Evolutionary conservation across 1,140 invertebrate species (phyloP), one percentile per base, ranked within the genome.

Genomic region (Gonatopus flavifemur): DNA sequence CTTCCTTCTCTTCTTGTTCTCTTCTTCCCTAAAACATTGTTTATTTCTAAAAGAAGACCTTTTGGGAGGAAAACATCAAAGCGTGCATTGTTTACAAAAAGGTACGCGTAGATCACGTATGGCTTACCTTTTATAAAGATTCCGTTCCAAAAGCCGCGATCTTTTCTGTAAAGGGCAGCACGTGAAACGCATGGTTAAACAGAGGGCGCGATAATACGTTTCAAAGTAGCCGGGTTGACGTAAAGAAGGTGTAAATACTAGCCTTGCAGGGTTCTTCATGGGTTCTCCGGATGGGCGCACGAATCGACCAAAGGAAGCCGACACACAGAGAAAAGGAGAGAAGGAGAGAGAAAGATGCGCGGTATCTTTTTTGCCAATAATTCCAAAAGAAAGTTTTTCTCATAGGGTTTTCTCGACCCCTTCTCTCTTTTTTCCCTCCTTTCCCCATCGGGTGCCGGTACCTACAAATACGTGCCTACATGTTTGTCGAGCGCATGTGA

Each of bases 301-400:
- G n/a, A n/a, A 63, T 56, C 55, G 56, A 47, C 53, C 64, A 64
- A 73, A 66, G 55, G 55, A 60, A 47, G 62, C 70, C 69, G 70
- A 59, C 70, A 67, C n/a, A n/a, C n/a, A n/a, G n/a, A n/a, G n/a
- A n/a, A n/a, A n/a, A n/a, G n/a, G n/a, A n/a, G n/a, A n/a, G n/a
- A n/a, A n/a, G n/a, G n/a, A n/a, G n/a, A n/a, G n/a, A n/a, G n/a
- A n/a, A n/a, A n/a, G n/a, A n/a, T n/a, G n/a, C n/a, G 49, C 61
- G 64, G 66, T 54, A 73, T 65, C 64, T 66, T 69, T 66, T 61
- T 65, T 60, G 65, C 66, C 66, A 69, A 69, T 72, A 69, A 64
- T 73, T 73, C 72, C 73, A 75, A 76, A 74, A 54, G 72, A 63
- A 69, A 72, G 67, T 69, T 76, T 75, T 75, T 76, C 73, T 69